phyloP scores from a whole-genome alignment of 2,113 vertebrate species.

The Plotosus lineatus region DNA sequence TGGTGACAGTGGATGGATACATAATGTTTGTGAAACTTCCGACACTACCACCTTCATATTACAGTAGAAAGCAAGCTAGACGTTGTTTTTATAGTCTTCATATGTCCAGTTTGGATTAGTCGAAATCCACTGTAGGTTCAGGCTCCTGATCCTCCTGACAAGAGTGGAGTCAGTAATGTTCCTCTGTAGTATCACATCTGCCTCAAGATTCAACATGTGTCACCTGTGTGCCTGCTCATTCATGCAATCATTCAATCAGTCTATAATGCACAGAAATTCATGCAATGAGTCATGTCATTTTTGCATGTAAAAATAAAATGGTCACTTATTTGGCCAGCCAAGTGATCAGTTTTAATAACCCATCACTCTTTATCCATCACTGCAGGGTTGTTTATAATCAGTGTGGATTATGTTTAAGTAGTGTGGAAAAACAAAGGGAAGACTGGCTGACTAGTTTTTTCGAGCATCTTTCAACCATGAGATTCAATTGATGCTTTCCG shows the following conservation, averaged over 20 bases:
- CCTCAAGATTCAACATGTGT: not conserved
- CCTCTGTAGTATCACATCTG: not conserved
- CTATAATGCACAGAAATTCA: not conserved
- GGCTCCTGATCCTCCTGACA: not conserved
- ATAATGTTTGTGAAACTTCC: not conserved
- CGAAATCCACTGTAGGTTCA: not conserved
- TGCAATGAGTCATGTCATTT: not conserved
- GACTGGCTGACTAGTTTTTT: not conserved
- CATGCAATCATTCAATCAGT: not conserved
- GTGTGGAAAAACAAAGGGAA: not conserved
- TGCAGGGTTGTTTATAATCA: not conserved
- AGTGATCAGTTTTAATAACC: conserved; percentile 16
- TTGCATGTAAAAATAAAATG: no score
- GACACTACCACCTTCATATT: not conserved
- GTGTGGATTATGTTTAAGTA: not conserved
- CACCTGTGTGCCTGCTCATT: not conserved
- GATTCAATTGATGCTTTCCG: not conserved
- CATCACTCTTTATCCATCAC: not conserved
- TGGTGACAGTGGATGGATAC: not conserved
- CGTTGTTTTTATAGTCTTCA: not conserved
- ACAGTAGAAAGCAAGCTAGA: not conserved
- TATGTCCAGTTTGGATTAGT: not conserved
- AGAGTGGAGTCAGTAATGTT: not conserved
- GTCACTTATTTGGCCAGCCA: not conserved
- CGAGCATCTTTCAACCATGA: not conserved